These are phyloP conservation scores for Pangasius larnaudii DNA, from an alignment of 2,797 vertebrate genomes.

Conservation along the genomic window DNA sequence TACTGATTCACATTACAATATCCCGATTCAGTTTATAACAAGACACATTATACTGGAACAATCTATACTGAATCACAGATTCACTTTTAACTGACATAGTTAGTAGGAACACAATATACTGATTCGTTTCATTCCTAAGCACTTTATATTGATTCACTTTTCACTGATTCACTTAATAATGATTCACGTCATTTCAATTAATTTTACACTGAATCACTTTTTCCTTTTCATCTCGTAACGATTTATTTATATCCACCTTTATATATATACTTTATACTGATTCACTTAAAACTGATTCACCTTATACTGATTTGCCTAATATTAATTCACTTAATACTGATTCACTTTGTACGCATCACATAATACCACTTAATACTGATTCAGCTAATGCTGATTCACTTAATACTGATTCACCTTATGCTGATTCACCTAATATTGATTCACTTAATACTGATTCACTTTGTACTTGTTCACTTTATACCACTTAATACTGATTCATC, in stretches of 20 bases:
- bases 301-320: background rate
- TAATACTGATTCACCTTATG: background rate
- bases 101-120: background rate
- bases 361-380: background rate
- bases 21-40: no score
- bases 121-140: background rate
- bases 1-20: no score
- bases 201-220: background rate
- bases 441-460: background rate
- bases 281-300: background rate
- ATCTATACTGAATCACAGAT: background rate
- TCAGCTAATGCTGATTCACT: background rate
- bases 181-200: background rate
- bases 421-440: background rate
- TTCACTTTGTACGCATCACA: background rate
- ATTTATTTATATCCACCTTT: background rate
- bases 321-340: background rate
- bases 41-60: background rate
- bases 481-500: background rate
- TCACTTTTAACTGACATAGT: background rate
- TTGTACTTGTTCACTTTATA: background rate
- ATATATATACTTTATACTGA: background rate
- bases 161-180: background rate
- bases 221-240: background rate
- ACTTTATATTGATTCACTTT: background rate